phyloP scores from a whole-genome alignment of 2,888 invertebrate genomes.

The Macrophya alboannulata region DNA sequence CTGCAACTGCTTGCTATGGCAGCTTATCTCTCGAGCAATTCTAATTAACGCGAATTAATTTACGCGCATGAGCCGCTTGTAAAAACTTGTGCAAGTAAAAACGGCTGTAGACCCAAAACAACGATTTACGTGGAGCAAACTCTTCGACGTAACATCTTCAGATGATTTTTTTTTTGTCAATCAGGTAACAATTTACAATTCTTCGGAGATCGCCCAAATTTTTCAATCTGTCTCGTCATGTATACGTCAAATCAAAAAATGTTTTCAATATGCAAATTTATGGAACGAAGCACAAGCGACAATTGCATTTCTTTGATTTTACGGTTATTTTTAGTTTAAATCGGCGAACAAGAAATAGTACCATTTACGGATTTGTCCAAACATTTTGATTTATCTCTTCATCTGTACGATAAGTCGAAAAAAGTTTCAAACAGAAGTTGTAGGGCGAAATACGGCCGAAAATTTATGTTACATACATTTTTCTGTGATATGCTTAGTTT shows the following conservation, averaged over 20 bases:
- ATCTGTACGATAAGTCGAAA: background rate
- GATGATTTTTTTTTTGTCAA: no score
- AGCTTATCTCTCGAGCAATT: background rate
- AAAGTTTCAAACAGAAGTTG: background rate
- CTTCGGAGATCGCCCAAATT: background rate
- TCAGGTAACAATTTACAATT: background rate
- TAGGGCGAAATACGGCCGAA: background rate
- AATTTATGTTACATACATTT: background rate
- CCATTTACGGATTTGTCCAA: background rate
- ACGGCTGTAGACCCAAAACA: no score
- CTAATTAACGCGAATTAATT: background rate
- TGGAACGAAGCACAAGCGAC: background rate
- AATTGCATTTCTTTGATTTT: background rate
- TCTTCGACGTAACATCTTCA: no score
- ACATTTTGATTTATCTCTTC: background rate
- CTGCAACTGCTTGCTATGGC: background rate
- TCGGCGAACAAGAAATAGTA: background rate
- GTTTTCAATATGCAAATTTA: background rate
- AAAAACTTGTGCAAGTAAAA: background rate
- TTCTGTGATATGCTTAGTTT: background rate
- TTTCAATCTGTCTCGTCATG: background rate
- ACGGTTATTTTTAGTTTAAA: background rate
- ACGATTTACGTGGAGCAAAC: no score
- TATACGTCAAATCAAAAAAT: background rate
- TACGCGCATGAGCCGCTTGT: background rate